Base-by-base conservation (phyloP, 2,888 invertebrate species). In the Spodoptera exigua region DNA sequence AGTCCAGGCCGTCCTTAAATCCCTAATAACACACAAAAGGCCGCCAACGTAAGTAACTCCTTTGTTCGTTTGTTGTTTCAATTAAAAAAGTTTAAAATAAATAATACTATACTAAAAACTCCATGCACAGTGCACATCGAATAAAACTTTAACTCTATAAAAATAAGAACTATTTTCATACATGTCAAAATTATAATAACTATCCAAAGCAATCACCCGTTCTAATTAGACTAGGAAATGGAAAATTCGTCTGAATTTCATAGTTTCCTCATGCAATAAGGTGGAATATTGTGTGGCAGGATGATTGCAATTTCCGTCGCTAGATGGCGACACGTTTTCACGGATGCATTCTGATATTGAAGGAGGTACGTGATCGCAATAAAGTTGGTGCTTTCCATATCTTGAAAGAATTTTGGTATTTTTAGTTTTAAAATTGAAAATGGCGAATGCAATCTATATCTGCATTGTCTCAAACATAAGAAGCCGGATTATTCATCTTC, bases 301-400 rank as follows among this genome's bases (percentile, higher is more conserved):
- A 37, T 12, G 1, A 61, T 71, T 71, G 71, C 73, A 75, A 75
- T 70, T 65, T 57, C 52, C 18, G 39, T 11, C 49, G 40, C 57
- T 39, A 71, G 57, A 39, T 46, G 61, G 71, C 55, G 67, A 66
- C 70, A 64, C 68, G 56, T 49, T 35, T 61, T 34, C 52, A 51
- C 53, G 62, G 58, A 61, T 74, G 76, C 75, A 74, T 70, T 67
- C 59, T 56, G 76, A 67, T 65, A 76, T 74, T 72, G 73, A 46
- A 71, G 64, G 40, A 11, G 60, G 41, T 14, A 78, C 82, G 80
- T 82, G 82, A 67, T 76, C 49, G 55, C 61, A 69, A 76, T 74
- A 61, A 54, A 52, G n/a, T 53, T 36, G 46, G 56, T 21, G 44
- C 48, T 48, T 55, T 35, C 54, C 60, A 55, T 69, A 61, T 55